Evolutionary conservation across 2,888 invertebrate species (phyloP), one percentile per base, ranked within the genome.

Genomic region (Aspidiotus rigidus): DNA sequence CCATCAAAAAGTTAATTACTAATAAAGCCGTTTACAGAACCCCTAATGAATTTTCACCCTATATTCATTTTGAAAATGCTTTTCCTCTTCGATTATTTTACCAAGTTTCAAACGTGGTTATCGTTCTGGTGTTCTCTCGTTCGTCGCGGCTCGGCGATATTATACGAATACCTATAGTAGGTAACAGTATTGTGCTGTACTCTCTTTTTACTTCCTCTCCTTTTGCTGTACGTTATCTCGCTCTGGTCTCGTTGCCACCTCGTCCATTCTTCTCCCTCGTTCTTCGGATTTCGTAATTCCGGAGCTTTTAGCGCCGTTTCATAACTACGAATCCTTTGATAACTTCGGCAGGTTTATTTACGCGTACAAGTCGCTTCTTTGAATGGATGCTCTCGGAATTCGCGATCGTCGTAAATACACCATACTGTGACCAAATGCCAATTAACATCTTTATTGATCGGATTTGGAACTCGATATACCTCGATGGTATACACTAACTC

Each of bases 31-130:
- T 66, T 66, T 66, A 66, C 57, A 54, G 57, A 66, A 42, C 56
- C 64, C 66, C 66, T 66, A 66, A 66, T 66, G 66, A 66, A 66
- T 66, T 66, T 66, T 66, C 66, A 66, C 66, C 66, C 66, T 55
- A 66, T 66, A 57, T 66, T 66, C 66, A 66, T 66, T 66, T 66
- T 66, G 57, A 55, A 44, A 55, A 57, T 66, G 44, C 66, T 57
- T 54, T 66, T 66, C 57, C 66, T 57, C 57, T 66, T 66, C 66
- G 66, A 66, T 66, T 66, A 66, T 66, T 56, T 59, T 66, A 16
- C 42, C 28, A 56, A 66, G 57, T 56, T 44, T 57, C 54, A 16
- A 16, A 41, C 53, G 64, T n/a, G n/a, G 63, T 15, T n/a, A n/a
- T 17, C 17, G 49, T 40, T 40, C 10, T 56, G 16, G 53, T 63